Conservation (phyloP, 2,888 invertebrate genomes). For the Escarpia spicata region DNA sequence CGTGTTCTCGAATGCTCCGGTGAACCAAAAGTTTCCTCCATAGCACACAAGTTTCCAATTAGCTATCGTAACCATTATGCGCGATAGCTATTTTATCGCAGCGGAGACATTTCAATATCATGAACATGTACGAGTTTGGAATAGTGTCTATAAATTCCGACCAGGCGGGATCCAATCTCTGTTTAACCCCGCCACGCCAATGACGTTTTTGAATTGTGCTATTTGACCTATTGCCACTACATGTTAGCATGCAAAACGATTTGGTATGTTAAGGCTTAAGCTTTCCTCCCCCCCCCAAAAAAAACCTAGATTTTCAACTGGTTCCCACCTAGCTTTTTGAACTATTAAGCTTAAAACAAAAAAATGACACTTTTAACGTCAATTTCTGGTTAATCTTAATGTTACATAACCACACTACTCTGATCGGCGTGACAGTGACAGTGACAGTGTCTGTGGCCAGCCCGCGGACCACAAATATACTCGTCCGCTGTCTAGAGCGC, state of each 20-base stretch:
- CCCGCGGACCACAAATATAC: too few species aligned
- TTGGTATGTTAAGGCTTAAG: too few species aligned
- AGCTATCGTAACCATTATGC: not conserved
- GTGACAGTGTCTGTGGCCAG: not conserved
- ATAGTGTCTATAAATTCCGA: not conserved
- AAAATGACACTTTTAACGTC: not conserved
- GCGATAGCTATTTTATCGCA: not conserved
- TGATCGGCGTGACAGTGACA: not conserved
- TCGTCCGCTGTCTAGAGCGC: not conserved
- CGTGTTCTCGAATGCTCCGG: not conserved
- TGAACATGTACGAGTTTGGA: not conserved
- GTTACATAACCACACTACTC: not conserved
- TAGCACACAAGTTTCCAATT: not conserved
- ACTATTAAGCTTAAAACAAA: not conserved
- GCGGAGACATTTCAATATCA: not conserved
- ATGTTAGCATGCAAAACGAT: too few species aligned
- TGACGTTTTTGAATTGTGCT: too few species aligned
- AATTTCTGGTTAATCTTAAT: not conserved
- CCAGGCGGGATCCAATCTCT: not conserved
- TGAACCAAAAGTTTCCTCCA: not conserved
- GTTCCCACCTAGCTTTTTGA: not conserved
- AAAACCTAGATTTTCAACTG: too few species aligned
- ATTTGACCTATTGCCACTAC: too few species aligned
- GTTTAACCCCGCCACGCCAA: not conserved
- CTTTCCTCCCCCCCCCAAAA: not conserved